These are phyloP conservation scores for Ferrisia virgata DNA, from an alignment of 2,888 invertebrate species.

Conservation along the genomic window DNA sequence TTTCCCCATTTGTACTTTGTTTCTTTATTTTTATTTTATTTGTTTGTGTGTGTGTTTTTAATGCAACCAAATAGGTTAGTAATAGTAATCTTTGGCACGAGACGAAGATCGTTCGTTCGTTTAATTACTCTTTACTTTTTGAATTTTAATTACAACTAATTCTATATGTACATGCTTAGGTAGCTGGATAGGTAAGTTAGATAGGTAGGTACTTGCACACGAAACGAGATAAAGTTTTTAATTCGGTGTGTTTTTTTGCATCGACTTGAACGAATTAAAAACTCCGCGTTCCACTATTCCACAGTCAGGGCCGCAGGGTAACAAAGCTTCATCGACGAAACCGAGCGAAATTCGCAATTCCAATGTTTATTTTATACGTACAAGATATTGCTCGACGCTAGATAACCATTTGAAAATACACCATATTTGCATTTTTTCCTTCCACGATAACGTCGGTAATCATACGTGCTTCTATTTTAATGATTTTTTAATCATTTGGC, in stretches of 20 bases:
- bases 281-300: no score
- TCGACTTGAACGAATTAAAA: no score
- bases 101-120: not conserved
- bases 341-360: not conserved
- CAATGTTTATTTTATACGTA: not conserved
- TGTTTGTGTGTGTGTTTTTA: not conserved
- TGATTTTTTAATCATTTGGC: no score
- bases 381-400: not conserved
- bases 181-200: no score
- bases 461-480: no score
- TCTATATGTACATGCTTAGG: not conserved
- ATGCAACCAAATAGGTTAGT: no score
- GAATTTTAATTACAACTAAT: constrained; percentile 12
- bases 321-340: not conserved
- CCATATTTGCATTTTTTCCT: not conserved
- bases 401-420: not conserved
- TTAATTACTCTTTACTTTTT: not conserved
- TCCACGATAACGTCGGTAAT: not conserved
- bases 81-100: not conserved
- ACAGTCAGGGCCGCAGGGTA: not conserved
- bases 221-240: not conserved
- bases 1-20: no score
- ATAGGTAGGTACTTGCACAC: not conserved
- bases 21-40: not conserved
- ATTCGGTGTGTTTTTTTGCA: not conserved